Base-by-base conservation (phyloP, 2,113 vertebrate genomes). In the Lophura nycthemera region DNA sequence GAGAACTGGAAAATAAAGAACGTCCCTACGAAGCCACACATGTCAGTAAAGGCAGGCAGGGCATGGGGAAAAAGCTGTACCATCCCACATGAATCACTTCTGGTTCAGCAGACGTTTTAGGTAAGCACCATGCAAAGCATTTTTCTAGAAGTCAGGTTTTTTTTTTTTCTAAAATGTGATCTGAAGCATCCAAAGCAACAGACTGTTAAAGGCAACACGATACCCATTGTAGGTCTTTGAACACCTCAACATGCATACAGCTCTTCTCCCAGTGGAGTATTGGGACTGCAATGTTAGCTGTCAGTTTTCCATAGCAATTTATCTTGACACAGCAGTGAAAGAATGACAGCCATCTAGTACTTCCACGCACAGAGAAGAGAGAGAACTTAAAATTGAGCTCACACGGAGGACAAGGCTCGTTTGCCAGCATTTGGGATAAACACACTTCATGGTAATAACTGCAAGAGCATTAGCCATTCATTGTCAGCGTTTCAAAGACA, bases 41-140 rank as follows among this genome's bases (percentile, higher is more conserved):
- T 11, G 72, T 34, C 76, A 74, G 86, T 2, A 6, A 12, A 70
- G 78, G 74, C 88, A 86, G 86, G 83, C 63, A 72, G 86, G 71
- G 85, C 75, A 29, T 0, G 15, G 42, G 59, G 83, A n/a, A 8
- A 12, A 54, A 78, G 59, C 34, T 30, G 47, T 8, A 52, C 25
- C 13, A 29, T 4, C 50, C 52, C 25, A 20, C 48, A 13, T 5
- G 1, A 7, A 25, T n/a, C 52, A 1, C 43, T 69, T 4, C 65
- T 91, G 59, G 25, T n/a, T 34, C 10, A 78, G 93, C 91, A 83
- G 67, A 50, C 15, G 0, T 21, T 42, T 27, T 8, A 70, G 64
- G 79, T 48, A 34, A 90, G 93, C 93, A 93, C 86, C 95, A 86
- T 90, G 95, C 96, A 96, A 94, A 95, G 95, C 93, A 1, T 48